Base-by-base conservation (phyloP, 2,888 invertebrate genomes). In the Leucania comma region DNA sequence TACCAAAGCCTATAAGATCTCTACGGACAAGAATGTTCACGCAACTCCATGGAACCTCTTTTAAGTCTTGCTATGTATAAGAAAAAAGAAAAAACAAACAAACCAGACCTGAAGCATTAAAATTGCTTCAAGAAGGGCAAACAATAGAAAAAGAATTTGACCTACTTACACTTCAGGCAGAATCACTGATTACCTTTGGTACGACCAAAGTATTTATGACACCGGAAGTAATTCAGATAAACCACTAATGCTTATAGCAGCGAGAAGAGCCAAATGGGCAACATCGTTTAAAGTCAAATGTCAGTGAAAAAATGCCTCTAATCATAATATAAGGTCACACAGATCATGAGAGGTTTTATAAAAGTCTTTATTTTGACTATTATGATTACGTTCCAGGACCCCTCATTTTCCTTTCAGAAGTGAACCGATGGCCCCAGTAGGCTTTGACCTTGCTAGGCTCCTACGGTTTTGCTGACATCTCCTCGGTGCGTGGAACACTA, bases 151-250 rank as follows among this genome's bases (percentile, higher is more conserved):
- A 48, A 58, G 9, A 48, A 48, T 60, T 22, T n/a, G 1, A 65
- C 20, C 20, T n/a, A 29, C 65, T 58, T 20, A 22, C 35, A 61
- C 48, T 70, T 56, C 42, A 66, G 50, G 38, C 64, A 46, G 56
- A 67, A 57, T 60, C 54, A 14, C 62, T 58, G 50, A 80, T 72
- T 76, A 70, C 69, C 57, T 61, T 70, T 76, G 56, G 38, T 64
- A 72, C 64, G 56, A 77, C 24, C 22, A 9, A 56, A 46, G 29
- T 54, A 68, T 78, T 81, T 73, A 79, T 69, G 62, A 42, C 12
- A 58, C 66, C 78, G 75, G 73, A 82, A 73, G 75, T 65, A 63
- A 67, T 67, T 57, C 58, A 76, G 42, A 62, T 68, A 75, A 67
- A 75, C 70, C 76, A 58, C 69, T 60, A 75, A 75, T 61, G 65